Percentiles rank a stretch among this genome's conserved stretches.
Evolutionary conservation across 2,888 invertebrate genomes (phyloP).

Genomic region (Argyresthia goedartella): DNA sequence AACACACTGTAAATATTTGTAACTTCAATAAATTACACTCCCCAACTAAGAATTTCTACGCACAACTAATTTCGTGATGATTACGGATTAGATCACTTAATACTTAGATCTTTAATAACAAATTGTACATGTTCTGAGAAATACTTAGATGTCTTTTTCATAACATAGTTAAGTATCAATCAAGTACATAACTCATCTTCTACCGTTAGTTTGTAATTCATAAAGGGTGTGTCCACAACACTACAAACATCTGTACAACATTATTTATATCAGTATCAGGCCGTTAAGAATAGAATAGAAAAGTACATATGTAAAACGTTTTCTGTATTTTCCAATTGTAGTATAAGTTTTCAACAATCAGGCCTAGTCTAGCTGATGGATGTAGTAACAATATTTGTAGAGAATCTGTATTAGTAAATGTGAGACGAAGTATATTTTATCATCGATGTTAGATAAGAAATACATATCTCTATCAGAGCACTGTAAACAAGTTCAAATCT

Average conservation of each 20-base stretch:
- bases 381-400: constrained; percentile 1
- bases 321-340: no score
- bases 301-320: neutral
- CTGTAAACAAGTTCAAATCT: constrained; percentile 43
- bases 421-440: constrained; percentile 27
- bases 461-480: constrained; percentile 44
- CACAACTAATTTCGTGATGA: constrained; percentile 62
- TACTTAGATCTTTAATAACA: no score
- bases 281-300: neutral
- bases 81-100: constrained; percentile 9
- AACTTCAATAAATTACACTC: constrained; percentile 21
- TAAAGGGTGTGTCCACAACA: no score
- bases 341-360: neutral
- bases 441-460: constrained; percentile 48
- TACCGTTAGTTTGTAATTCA: no score
- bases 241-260: no score
- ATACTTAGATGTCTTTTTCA: no score
- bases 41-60: constrained; percentile 59
- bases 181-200: no score
- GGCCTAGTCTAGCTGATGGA: neutral
- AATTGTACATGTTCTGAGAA: no score
- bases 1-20: constrained; percentile 37
- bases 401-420: constrained; percentile 1
- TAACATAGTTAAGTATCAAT: no score
- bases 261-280: no score